Evolutionary conservation across 2,888 invertebrate genomes (phyloP).

Genomic region (Lottia scabra): DNA sequence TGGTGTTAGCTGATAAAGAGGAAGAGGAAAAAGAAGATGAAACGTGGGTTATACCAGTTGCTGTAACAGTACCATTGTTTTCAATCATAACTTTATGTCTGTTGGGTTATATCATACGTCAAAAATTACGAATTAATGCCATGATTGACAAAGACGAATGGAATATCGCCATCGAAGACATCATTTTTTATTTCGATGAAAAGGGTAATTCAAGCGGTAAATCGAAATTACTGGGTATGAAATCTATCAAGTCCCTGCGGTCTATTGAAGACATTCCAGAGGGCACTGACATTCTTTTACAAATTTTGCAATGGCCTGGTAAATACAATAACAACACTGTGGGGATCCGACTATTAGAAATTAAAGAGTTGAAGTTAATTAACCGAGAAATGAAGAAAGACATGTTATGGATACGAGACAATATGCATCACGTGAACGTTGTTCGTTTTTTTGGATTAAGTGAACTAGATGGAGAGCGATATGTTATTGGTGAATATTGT

Average conservation of each 20-base stretch:
- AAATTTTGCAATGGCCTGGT: constrained; percentile 56
- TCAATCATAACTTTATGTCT: constrained; percentile 32
- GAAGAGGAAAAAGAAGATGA: constrained; percentile 34
- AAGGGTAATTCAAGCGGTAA: constrained; percentile 27
- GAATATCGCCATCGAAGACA: constrained; percentile 54
- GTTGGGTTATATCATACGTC: constrained; percentile 39
- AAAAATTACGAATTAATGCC: constrained; percentile 40
- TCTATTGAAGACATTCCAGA: constrained; percentile 37
- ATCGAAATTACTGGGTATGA: constrained; percentile 27
- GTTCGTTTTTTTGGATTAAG: constrained; percentile 60
- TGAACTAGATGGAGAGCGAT: constrained; percentile 37
- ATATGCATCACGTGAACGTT: constrained; percentile 52
- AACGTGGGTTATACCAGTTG: constrained; percentile 44
- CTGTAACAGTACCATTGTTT: constrained; percentile 35
- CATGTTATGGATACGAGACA: constrained; percentile 53
- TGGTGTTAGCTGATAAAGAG: constrained; percentile 40
- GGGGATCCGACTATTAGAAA: constrained; percentile 43
- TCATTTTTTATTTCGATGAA: constrained; percentile 47
- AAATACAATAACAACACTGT: constrained; percentile 45
- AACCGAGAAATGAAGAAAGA: constrained; percentile 33
- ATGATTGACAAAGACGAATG: constrained; percentile 52
- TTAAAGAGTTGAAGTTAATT: constrained; percentile 31
- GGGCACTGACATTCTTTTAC: constrained; percentile 28
- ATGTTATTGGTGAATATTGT: constrained; percentile 54
- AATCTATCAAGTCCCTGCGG: constrained; percentile 36